phyloP scores from a whole-genome alignment of 2,113 vertebrate genomes.

The Nothocercus nigrocapillus region DNA sequence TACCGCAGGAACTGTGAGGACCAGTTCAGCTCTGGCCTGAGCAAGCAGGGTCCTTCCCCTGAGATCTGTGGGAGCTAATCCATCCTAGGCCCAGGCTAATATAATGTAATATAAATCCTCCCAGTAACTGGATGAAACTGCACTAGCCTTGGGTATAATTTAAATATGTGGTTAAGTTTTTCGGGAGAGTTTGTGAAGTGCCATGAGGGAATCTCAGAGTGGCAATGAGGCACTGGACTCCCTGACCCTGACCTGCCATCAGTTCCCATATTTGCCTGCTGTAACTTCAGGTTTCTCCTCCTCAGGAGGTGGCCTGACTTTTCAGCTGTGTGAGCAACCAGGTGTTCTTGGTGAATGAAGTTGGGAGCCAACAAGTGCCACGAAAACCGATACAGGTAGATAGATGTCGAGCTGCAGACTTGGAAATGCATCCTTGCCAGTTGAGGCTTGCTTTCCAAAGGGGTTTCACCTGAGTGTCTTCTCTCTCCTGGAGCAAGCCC shows the following conservation, averaged over 20 bases:
- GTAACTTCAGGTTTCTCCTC: not conserved
- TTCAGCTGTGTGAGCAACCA: not conserved
- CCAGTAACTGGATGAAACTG: not conserved
- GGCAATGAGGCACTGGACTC: accelerated
- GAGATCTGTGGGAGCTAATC: not conserved
- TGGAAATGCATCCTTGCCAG: not conserved
- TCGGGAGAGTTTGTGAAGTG: not conserved
- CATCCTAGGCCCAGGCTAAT: not conserved
- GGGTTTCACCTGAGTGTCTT: not conserved
- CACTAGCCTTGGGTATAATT: not conserved
- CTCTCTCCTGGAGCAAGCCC: not conserved
- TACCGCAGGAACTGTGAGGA: not conserved
- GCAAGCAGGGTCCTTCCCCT: not conserved
- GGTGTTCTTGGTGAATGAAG: not conserved
- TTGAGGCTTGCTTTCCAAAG: not conserved
- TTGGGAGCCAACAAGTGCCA: accelerated
- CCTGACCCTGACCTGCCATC: not conserved
- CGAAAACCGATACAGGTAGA: not conserved
- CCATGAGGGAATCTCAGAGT: not conserved
- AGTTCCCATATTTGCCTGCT: not conserved
- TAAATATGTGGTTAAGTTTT: not conserved
- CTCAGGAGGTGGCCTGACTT: not conserved
- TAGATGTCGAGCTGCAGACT: not conserved
- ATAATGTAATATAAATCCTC: not conserved
- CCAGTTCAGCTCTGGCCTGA: not conserved